These are phyloP conservation scores for Battus philenor DNA, from an alignment of 1,140 invertebrate genomes.

Conservation along the genomic window DNA sequence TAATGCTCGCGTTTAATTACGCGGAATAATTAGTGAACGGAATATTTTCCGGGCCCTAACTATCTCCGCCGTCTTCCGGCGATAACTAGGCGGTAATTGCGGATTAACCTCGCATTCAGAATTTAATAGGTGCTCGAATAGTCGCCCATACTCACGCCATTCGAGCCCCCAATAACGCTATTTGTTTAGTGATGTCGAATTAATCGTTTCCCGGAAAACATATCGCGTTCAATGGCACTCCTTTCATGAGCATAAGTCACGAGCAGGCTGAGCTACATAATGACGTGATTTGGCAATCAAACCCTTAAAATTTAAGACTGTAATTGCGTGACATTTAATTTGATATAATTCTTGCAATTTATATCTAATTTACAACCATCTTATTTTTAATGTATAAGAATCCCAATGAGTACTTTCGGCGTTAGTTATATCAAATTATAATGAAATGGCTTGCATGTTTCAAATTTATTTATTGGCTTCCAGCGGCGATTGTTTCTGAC, in stretches of 20 bases:
- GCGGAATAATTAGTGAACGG: slow-evolving; percentile 75
- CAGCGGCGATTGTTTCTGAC: slow-evolving; percentile 54
- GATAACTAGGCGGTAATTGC: slow-evolving; percentile 75
- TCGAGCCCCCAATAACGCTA: slow-evolving; percentile 55
- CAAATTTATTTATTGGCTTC: slow-evolving; percentile 32
- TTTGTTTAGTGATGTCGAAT: slow-evolving; percentile 64
- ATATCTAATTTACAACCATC: no score
- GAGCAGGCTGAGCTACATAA: no score
- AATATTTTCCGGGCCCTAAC: slow-evolving; percentile 74
- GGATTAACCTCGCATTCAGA: slow-evolving; percentile 73
- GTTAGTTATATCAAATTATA: background rate
- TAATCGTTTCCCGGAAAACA: slow-evolving; percentile 58
- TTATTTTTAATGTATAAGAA: no score
- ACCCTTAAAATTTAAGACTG: no score
- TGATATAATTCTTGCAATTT: no score
- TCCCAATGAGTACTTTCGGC: no score
- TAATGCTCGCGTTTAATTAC: slow-evolving; percentile 75
- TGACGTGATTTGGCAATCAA: no score
- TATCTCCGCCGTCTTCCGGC: slow-evolving; percentile 74
- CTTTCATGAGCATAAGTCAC: slow-evolving; percentile 7
- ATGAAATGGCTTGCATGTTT: background rate
- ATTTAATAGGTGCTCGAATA: slow-evolving; percentile 68
- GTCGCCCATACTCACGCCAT: slow-evolving; percentile 34
- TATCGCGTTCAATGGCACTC: slow-evolving; percentile 22
- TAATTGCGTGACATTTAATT: no score